Evolutionary conservation across 2,888 invertebrate species (phyloP).

Genomic region (Dilophus febrilis): DNA sequence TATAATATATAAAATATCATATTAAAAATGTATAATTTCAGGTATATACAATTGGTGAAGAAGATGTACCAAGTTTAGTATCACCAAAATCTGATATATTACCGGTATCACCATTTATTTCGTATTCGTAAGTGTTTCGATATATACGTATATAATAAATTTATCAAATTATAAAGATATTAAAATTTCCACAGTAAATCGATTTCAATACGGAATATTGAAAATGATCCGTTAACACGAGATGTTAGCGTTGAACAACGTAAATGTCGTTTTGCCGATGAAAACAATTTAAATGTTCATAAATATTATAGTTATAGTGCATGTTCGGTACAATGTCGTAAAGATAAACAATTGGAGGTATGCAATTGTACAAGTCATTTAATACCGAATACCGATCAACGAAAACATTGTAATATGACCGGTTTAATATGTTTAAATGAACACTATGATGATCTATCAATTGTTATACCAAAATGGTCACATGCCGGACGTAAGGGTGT

Average conservation of each 20-base stretch:
- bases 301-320: constrained; percentile 53
- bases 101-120: constrained; percentile 37
- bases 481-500: constrained; percentile 39
- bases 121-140: constrained; percentile 29
- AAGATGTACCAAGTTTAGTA: constrained; percentile 53
- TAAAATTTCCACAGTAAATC: constrained; percentile 35
- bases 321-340: constrained; percentile 53
- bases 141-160: background rate
- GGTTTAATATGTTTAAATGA: constrained; percentile 47
- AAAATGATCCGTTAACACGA: constrained; percentile 46
- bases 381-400: constrained; percentile 41
- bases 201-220: constrained; percentile 41
- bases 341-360: constrained; percentile 38
- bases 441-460: constrained; percentile 41
- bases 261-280: constrained; percentile 51
- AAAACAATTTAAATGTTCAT: constrained; percentile 43
- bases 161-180: background rate
- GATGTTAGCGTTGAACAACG: constrained; percentile 44
- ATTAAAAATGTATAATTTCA: constrained; percentile 21
- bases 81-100: constrained; percentile 44
- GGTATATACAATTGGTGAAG: constrained; percentile 44
- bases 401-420: constrained; percentile 40
- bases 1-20: background rate
- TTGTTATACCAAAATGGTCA: constrained; percentile 49
- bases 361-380: constrained; percentile 56